phyloP scores from a whole-genome alignment of 2,113 vertebrate species.

The Microtus oregoni region DNA sequence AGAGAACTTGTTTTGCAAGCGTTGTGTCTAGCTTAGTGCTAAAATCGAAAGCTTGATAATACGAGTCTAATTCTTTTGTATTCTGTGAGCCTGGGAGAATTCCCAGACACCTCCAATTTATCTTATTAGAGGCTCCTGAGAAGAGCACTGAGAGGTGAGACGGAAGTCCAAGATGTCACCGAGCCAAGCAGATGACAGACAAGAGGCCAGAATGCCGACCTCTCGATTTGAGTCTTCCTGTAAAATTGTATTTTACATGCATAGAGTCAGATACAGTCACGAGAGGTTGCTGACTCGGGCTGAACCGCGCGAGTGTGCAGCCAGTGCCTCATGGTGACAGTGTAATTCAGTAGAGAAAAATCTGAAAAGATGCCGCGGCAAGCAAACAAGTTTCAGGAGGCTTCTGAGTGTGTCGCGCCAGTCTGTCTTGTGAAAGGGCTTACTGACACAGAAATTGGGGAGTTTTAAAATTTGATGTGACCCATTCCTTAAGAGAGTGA shows the following conservation, averaged over 20 bases:
- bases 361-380: rapidly evolving
- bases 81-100: background rate
- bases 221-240: background rate
- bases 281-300: background rate
- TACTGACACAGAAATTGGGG: background rate
- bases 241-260: background rate
- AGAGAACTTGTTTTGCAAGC: background rate
- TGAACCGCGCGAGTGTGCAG: background rate
- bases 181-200: background rate
- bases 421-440: background rate
- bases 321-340: no score
- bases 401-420: background rate
- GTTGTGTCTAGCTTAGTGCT: background rate
- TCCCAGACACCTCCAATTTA: background rate
- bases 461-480: constrained; percentile 11
- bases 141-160: background rate
- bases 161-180: background rate
- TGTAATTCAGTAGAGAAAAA: background rate
- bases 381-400: background rate
- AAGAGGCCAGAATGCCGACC: background rate
- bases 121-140: background rate
- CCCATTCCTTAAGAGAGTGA: background rate
- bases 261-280: background rate
- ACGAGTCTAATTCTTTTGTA: background rate
- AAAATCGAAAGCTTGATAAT: background rate